Conservation (phyloP, 1,140 invertebrate genomes). For the Papilio aristodemus region DNA sequence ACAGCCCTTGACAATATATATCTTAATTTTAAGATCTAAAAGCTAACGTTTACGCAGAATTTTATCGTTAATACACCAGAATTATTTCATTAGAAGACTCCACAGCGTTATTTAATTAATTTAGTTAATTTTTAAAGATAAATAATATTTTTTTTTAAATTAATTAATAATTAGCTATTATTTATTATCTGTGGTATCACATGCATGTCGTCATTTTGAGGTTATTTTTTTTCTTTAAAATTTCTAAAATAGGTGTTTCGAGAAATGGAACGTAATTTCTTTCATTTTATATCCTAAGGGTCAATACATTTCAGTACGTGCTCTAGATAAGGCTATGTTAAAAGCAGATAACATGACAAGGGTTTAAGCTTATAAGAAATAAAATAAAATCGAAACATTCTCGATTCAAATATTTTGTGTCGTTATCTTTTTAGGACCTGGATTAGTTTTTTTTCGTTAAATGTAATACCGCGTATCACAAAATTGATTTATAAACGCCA, state of each 20-base stretch:
- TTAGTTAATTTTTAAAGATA: too few species aligned
- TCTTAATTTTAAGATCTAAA: neutral
- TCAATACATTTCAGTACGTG: conserved; percentile 1
- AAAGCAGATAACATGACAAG: conserved; percentile 10
- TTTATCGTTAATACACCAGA: too few species aligned
- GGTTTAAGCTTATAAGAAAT: conserved; percentile 13
- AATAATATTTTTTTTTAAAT: too few species aligned
- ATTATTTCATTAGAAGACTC: too few species aligned
- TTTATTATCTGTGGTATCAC: too few species aligned
- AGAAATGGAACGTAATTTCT: neutral
- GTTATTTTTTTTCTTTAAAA: too few species aligned
- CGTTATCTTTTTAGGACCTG: neutral
- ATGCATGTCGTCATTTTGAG: too few species aligned
- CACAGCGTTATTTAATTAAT: too few species aligned
- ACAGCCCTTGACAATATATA: neutral
- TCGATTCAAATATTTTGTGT: neutral
- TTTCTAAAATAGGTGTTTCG: neutral
- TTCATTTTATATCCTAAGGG: neutral
- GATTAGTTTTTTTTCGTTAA: conserved; percentile 4
- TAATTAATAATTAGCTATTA: too few species aligned
- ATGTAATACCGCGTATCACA: too few species aligned
- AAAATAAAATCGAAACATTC: neutral
- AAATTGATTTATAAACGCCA: too few species aligned
- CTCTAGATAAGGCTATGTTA: neutral
- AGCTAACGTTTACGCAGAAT: neutral